These are phyloP conservation scores for Euthynnus affinis DNA, from an alignment of 2,797 vertebrate species.

Conservation along the genomic window DNA sequence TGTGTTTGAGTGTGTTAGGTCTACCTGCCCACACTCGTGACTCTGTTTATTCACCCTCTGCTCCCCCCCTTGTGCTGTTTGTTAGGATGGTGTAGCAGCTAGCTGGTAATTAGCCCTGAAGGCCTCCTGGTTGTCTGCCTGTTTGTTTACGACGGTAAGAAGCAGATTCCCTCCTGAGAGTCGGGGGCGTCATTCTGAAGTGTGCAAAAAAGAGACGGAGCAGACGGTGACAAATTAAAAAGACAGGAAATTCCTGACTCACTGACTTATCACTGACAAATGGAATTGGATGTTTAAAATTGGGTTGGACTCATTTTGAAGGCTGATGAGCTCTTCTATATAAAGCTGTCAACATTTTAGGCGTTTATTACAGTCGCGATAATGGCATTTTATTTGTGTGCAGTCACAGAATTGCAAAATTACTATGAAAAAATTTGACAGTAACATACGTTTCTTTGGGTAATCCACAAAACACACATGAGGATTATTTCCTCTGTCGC, in stretches of 20 bases:
- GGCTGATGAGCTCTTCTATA: not conserved
- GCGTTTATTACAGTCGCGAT: too few relatives aligned
- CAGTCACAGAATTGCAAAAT: not conserved
- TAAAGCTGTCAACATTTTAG: not conserved
- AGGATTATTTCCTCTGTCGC: not conserved
- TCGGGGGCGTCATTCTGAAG: slow-evolving; percentile 52
- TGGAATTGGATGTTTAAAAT: not conserved
- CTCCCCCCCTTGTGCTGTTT: slow-evolving; percentile 42
- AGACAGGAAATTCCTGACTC: slow-evolving; percentile 64
- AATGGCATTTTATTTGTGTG: not conserved
- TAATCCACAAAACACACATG: not conserved
- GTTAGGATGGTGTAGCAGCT: slow-evolving; percentile 54
- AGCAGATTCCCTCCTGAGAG: slow-evolving; percentile 60
- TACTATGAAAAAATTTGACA: not conserved
- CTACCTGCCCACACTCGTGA: slow-evolving; percentile 52
- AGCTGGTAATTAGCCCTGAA: slow-evolving; percentile 73
- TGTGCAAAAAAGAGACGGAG: slow-evolving; percentile 40
- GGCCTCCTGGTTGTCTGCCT: slow-evolving; percentile 68
- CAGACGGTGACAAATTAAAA: slow-evolving; percentile 58
- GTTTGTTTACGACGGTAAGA: slow-evolving; percentile 70
- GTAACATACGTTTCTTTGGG: not conserved
- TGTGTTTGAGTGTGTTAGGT: slow-evolving; percentile 38
- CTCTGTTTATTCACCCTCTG: slow-evolving; percentile 24
- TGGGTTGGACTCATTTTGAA: slow-evolving; percentile 7
- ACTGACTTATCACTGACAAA: too few relatives aligned